phyloP scores from a whole-genome alignment of 2,888 invertebrate species.

The Chorisops tibialis region DNA sequence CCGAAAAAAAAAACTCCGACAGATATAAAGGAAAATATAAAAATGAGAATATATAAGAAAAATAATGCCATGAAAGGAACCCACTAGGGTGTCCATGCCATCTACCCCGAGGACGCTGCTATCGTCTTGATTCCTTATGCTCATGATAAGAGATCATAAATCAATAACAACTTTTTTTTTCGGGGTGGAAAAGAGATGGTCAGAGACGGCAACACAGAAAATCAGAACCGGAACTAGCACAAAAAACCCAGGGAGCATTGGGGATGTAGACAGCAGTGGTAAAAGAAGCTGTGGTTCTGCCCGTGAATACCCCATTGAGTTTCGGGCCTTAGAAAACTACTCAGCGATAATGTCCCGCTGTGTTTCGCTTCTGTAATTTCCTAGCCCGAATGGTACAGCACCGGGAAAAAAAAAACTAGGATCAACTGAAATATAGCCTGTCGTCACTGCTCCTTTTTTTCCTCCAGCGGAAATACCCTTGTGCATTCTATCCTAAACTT shows the following conservation, averaged over 20 bases:
- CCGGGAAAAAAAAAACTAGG: neutral
- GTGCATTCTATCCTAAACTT: neutral
- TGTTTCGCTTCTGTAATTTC: constrained; percentile 4
- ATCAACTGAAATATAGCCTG: too few species aligned
- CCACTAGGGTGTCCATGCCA: constrained; percentile 6
- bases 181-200: neutral
- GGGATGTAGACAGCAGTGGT: neutral
- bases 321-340: constrained; percentile 16
- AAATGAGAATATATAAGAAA: neutral
- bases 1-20: constrained; percentile 24
- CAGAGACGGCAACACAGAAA: constrained; percentile 8
- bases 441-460: neutral
- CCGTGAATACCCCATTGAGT: neutral
- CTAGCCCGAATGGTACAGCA: neutral
- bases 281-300: too few species aligned
- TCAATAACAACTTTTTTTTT: constrained; percentile 19
- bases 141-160: constrained; percentile 6
- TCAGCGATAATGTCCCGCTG: constrained; percentile 25
- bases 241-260: constrained; percentile 10
- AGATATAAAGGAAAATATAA: constrained; percentile 25
- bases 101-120: neutral
- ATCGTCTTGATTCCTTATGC: neutral
- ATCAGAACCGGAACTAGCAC: constrained; percentile 10
- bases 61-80: constrained; percentile 6
- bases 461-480: neutral